Conservation (phyloP, 2,797 vertebrate genomes). For the Leptodactylus fallax region DNA sequence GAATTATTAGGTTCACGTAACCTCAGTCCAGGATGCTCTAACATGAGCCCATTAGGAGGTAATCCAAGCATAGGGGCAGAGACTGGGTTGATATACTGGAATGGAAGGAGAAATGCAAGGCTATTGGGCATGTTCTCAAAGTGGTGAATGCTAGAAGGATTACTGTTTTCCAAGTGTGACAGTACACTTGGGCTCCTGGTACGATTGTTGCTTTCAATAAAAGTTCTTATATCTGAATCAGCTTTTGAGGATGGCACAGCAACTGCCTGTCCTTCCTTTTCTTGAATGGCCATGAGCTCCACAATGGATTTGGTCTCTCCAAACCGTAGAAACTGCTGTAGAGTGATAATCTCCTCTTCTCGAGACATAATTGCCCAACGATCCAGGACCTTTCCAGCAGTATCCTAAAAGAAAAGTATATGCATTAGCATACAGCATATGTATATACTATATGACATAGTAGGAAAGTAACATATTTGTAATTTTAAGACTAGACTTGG, state of each 20-base stretch:
- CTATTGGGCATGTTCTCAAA: constrained; percentile 99
- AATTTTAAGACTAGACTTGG: background rate
- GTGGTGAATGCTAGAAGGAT: constrained; percentile 98
- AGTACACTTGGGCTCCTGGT: constrained; percentile 95
- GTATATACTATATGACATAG: background rate
- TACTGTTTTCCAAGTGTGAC: constrained; percentile 95
- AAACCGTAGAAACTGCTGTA: constrained; percentile 99
- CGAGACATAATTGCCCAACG: constrained; percentile 99
- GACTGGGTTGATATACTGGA: constrained; percentile 98
- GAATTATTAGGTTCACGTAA: constrained; percentile 90
- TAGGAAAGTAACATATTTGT: background rate
- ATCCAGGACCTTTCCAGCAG: constrained; percentile 99
- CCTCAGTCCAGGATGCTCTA: constrained; percentile 91
- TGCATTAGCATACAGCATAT: background rate
- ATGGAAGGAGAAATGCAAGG: constrained; percentile 95
- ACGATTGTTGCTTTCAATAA: constrained; percentile 99
- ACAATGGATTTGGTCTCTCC: constrained; percentile 99
- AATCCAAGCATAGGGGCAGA: constrained; percentile 95
- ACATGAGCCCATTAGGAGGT: constrained; percentile 93
- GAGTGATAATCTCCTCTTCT: constrained; percentile 99
- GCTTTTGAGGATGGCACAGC: constrained; percentile 96
- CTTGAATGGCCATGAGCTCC: constrained; percentile 99
- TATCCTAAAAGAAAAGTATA: constrained; percentile 82
- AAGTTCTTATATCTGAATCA: constrained; percentile 98
- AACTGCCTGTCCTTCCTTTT: constrained; percentile 98